Percentiles rank a stretch among this genome's conserved stretches.
Conservation (phyloP, 2,888 invertebrate genomes). For the Entomobrya multifasciata region DNA sequence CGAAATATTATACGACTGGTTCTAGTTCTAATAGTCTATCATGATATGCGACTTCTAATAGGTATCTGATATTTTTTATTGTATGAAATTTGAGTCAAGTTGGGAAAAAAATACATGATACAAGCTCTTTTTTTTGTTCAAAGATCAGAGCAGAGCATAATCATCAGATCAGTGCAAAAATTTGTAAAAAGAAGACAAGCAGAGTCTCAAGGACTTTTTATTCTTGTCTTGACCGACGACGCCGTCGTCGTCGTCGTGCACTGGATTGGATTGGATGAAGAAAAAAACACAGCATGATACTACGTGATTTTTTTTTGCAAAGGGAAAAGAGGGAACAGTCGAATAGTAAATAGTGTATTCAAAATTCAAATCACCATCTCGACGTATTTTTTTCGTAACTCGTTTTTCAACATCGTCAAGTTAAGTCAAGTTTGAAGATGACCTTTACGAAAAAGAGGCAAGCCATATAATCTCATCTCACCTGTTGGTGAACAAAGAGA, state of each 20-base stretch:
- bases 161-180: neutral
- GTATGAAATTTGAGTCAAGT: neutral
- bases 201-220: slow-evolving; percentile 32
- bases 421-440: slow-evolving; percentile 41
- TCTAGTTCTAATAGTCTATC: slow-evolving; percentile 12
- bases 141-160: too few relatives aligned
- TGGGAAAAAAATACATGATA: neutral
- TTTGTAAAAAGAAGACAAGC: neutral
- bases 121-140: slow-evolving; percentile 6
- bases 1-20: neutral
- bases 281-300: slow-evolving; percentile 51
- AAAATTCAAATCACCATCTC: slow-evolving; percentile 59
- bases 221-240: neutral
- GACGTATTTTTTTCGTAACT: slow-evolving; percentile 33
- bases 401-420: slow-evolving; percentile 60
- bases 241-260: slow-evolving; percentile 3
- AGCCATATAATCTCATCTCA: neutral
- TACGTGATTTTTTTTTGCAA: slow-evolving; percentile 28
- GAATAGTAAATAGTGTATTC: neutral
- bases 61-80: neutral
- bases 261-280: slow-evolving; percentile 33
- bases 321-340: neutral
- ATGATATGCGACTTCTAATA: neutral
- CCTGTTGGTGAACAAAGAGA: neutral
- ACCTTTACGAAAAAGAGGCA: slow-evolving; percentile 17